These are phyloP conservation scores for Cancer borealis DNA, from an alignment of 2,888 invertebrate species.

Conservation along the genomic window DNA sequence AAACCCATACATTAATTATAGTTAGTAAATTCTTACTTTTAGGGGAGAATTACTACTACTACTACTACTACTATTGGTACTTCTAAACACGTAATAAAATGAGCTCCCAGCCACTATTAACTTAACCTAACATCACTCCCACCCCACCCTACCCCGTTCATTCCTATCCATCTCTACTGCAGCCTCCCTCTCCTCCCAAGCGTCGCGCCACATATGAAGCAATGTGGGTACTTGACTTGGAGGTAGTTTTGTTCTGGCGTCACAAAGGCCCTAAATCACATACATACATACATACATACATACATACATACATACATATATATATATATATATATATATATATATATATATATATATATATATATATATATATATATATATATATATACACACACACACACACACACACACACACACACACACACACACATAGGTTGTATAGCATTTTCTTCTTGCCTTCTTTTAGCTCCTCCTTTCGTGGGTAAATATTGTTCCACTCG, in stretches of 20 bases:
- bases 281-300: not conserved
- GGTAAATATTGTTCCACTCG: not conserved
- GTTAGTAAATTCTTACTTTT: too few species aligned
- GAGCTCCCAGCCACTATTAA: not conserved
- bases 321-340: too few species aligned
- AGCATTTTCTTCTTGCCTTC: not conserved
- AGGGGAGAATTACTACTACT: not conserved
- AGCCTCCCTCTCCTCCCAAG: not conserved
- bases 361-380: too few species aligned
- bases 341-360: too few species aligned
- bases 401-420: too few species aligned
- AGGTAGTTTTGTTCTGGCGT: not conserved
- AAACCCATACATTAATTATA: too few species aligned
- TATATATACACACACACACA: too few species aligned
- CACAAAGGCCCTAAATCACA: not conserved
- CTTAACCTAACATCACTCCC: not conserved
- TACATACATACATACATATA: too few species aligned
- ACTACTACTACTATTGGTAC: too few species aligned
- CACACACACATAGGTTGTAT: not conserved
- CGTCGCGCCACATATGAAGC: not conserved
- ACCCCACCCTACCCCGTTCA: not conserved
- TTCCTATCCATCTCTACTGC: not conserved
- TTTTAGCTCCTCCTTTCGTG: not conserved
- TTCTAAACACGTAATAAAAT: not conserved
- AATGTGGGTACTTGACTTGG: not conserved